phyloP scores from a whole-genome alignment of 1,140 invertebrate species.

The Lysiphlebus fabarum region DNA sequence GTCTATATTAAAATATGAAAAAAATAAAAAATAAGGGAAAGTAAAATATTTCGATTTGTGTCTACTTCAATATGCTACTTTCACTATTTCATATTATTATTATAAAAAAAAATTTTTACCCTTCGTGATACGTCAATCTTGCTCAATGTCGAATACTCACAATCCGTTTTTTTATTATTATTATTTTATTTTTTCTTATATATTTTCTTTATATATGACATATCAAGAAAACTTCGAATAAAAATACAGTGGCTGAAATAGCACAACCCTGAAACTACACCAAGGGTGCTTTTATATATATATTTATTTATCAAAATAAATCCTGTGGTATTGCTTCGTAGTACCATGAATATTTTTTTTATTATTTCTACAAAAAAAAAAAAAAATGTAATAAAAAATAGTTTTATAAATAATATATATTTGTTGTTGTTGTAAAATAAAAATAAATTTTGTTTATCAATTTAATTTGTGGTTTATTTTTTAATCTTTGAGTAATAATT shows the following conservation, averaged over 20 bases:
- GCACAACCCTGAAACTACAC: conserved; percentile 18
- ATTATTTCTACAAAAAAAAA: too few species aligned
- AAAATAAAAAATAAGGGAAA: conserved; percentile 7
- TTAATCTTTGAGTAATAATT: too few species aligned
- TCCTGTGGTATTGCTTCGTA: conserved; percentile 40
- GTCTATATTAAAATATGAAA: not conserved
- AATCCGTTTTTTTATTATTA: conserved; percentile 8
- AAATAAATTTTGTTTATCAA: too few species aligned
- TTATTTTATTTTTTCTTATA: not conserved
- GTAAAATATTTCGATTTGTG: not conserved
- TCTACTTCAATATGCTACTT: not conserved
- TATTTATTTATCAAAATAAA: conserved; percentile 33
- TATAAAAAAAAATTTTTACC: not conserved
- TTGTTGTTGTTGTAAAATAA: not conserved
- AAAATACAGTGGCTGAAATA: conserved; percentile 29
- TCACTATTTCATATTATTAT: not conserved
- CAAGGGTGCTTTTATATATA: conserved; percentile 29
- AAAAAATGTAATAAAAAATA: too few species aligned
- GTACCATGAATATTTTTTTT: conserved; percentile 23
- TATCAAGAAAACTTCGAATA: conserved; percentile 28
- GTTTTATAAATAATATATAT: conserved; percentile 1
- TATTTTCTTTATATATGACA: conserved; percentile 19
- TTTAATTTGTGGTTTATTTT: too few species aligned
- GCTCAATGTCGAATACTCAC: not conserved
- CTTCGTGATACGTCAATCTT: not conserved